Conservation (phyloP, 1,140 invertebrate genomes). For the Meloidogyne hapla region DNA sequence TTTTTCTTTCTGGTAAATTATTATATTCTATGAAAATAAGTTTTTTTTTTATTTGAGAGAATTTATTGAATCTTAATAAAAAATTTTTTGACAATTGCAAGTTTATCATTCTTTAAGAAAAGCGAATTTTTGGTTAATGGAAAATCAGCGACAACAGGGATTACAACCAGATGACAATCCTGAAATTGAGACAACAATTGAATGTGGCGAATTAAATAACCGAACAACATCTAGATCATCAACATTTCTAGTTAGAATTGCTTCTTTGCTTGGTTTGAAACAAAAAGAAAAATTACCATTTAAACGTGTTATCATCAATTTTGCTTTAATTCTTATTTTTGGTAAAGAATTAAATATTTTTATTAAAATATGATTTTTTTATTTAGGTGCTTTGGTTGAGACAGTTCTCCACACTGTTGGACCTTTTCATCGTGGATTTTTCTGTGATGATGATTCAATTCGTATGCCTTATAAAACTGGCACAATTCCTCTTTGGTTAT, state of each 20-base stretch:
- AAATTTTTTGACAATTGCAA: not conserved
- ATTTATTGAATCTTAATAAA: not conserved
- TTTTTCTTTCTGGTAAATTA: not conserved
- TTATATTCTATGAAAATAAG: no score
- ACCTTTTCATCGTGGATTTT: constrained; percentile 47
- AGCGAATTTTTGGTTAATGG: not conserved
- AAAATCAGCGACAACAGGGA: not conserved
- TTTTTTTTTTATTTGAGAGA: not conserved
- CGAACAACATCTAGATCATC: not conserved
- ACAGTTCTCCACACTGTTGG: constrained; percentile 21
- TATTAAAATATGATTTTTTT: not conserved
- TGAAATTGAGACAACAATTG: not conserved
- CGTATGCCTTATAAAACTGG: constrained; percentile 42
- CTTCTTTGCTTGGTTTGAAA: not conserved
- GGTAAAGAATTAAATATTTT: not conserved
- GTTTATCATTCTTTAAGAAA: no score
- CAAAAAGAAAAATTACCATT: not conserved
- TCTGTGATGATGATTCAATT: constrained; percentile 51
- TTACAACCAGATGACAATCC: not conserved
- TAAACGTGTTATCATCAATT: constrained; percentile 4
- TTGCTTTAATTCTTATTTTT: constrained; percentile 3
- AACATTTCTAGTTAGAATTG: not conserved
- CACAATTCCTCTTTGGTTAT: constrained; percentile 30
- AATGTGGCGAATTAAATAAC: not conserved
- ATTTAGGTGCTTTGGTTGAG: constrained; percentile 29